Percentiles rank a stretch among this genome's conserved stretches.
These are phyloP conservation scores for Epizoanthus illoricatus DNA, from an alignment of 92 coral and sea anemone species.

Conservation along the genomic window DNA sequence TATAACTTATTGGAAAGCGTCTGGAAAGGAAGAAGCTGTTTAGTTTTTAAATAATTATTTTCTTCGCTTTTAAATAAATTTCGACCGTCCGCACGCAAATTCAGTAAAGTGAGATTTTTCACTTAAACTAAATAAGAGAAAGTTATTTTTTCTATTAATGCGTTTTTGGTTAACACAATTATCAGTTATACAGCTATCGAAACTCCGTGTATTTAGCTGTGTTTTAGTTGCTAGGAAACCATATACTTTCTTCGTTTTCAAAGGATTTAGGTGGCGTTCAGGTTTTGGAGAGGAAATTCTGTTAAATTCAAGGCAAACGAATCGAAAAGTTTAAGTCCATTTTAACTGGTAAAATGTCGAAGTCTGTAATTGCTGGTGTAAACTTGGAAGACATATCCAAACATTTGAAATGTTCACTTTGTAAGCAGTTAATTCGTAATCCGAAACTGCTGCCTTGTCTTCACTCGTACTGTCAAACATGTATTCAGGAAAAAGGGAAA, in stretches of 20 bases:
- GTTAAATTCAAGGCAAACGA: neutral
- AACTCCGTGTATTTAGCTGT: neutral
- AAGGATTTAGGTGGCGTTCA: neutral
- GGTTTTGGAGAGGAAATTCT: neutral
- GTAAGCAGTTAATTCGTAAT: conserved; percentile 74
- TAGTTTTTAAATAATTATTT: too few species aligned
- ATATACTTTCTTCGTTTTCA: neutral
- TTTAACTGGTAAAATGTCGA: conserved; percentile 51
- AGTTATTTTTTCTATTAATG: neutral
- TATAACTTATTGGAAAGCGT: neutral
- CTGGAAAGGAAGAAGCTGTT: neutral
- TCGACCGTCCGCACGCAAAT: neutral
- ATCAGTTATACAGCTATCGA: conserved; percentile 10
- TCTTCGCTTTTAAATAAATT: too few species aligned
- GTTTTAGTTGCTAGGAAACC: conserved; percentile 18
- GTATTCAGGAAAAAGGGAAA: conserved; percentile 66
- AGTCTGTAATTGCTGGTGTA: conserved; percentile 75
- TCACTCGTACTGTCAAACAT: conserved; percentile 87
- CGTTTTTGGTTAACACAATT: neutral
- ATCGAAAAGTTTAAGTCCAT: neutral
- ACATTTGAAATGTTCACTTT: conserved; percentile 73
- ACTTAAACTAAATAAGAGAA: neutral
- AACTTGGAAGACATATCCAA: conserved; percentile 73
- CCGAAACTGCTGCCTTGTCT: conserved; percentile 92
- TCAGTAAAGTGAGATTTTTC: neutral